Percentiles rank a stretch among this genome's conserved stretches.
Conservation (phyloP, 1,140 invertebrate genomes). For the Drosophila baimaii region DNA sequence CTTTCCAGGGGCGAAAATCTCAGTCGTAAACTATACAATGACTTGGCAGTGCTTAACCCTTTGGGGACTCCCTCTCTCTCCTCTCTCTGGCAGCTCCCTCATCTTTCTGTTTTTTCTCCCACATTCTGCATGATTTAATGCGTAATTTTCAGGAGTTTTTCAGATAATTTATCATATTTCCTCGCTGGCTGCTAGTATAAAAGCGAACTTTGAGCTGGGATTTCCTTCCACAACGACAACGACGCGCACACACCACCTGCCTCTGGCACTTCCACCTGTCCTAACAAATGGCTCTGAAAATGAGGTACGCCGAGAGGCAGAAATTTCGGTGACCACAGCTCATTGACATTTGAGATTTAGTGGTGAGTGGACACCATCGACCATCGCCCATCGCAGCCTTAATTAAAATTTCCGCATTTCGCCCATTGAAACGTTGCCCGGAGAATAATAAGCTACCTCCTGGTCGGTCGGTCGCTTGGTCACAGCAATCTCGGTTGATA, state of each 20-base stretch:
- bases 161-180: conserved; percentile 77
- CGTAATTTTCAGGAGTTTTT: conserved; percentile 79
- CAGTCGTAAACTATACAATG: conserved; percentile 73
- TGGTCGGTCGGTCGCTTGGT: conserved; percentile 7
- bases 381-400: conserved; percentile 55
- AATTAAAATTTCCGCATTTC: conserved; percentile 68
- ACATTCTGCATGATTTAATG: conserved; percentile 78
- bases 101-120: conserved; percentile 13
- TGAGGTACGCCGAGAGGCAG: conserved; percentile 32
- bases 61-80: conserved; percentile 12
- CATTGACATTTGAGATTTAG: conserved; percentile 76
- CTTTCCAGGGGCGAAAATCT: conserved; percentile 45
- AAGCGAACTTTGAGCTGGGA: conserved; percentile 25
- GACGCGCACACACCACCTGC: conserved; percentile 60
- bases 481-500: conserved; percentile 28
- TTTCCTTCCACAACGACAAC: conserved; percentile 43
- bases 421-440: conserved; percentile 41
- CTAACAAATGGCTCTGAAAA: conserved; percentile 56
- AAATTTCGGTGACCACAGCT: conserved; percentile 73
- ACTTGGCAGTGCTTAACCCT: conserved; percentile 67
- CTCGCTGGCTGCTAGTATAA: background rate
- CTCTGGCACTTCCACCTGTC: conserved; percentile 49
- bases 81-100: background rate
- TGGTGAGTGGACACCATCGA: conserved; percentile 38
- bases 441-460: conserved; percentile 50